Conservation (phyloP, 1,140 invertebrate species). For the Drosophila nasuta region DNA sequence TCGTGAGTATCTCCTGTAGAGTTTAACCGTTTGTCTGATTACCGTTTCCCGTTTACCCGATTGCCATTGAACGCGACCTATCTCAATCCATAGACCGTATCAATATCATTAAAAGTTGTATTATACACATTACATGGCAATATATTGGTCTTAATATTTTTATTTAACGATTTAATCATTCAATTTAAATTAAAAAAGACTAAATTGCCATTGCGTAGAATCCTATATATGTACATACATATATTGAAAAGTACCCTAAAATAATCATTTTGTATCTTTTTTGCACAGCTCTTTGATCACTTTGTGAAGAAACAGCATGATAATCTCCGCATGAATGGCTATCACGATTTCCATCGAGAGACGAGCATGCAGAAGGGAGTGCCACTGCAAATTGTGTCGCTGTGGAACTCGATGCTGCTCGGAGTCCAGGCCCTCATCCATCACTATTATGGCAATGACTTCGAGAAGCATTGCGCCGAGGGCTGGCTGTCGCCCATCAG, state of each 20-base stretch:
- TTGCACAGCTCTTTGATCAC: slow-evolving; percentile 86
- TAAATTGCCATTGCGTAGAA: too few species aligned
- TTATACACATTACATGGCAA: too few species aligned
- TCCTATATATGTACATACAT: too few species aligned
- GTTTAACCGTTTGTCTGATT: neutral
- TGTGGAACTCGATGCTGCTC: slow-evolving; percentile 88
- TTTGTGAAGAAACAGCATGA: slow-evolving; percentile 87
- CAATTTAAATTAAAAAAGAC: too few species aligned
- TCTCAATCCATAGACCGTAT: slow-evolving; percentile 21
- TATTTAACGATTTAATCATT: too few species aligned
- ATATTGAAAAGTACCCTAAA: too few species aligned
- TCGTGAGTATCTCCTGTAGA: slow-evolving; percentile 83
- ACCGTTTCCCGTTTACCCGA: neutral
- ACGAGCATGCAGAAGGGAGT: slow-evolving; percentile 87
- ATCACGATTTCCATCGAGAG: slow-evolving; percentile 89
- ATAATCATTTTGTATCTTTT: too few species aligned
- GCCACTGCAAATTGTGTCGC: slow-evolving; percentile 88
- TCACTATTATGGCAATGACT: slow-evolving; percentile 87
- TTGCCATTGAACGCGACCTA: slow-evolving; percentile 36
- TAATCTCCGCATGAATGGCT: slow-evolving; percentile 87
- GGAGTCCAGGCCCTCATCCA: slow-evolving; percentile 87
- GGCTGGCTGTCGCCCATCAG: slow-evolving; percentile 87
- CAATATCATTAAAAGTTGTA: too few species aligned
- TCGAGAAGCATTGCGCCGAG: slow-evolving; percentile 86
- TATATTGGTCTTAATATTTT: too few species aligned